Evolutionary conservation across 2,888 invertebrate species (phyloP).

Genomic region (Sinohyriopsis cumingii): DNA sequence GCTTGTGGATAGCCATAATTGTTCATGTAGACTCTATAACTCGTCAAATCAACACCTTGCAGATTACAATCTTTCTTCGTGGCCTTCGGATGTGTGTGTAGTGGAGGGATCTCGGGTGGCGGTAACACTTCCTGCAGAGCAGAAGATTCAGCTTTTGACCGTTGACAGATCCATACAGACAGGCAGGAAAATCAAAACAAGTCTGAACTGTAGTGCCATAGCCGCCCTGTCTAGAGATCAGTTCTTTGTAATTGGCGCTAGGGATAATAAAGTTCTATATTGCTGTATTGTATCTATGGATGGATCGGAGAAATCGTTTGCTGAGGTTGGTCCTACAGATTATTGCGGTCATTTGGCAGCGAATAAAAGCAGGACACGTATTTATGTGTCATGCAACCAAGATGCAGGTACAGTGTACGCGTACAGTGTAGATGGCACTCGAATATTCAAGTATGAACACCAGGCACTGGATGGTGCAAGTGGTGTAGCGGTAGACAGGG

Average conservation of each 20-base stretch:
- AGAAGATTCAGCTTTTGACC: slow-evolving; percentile 35
- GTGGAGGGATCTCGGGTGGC: slow-evolving; percentile 38
- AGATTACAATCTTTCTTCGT: slow-evolving; percentile 24
- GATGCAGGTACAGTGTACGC: slow-evolving; percentile 30
- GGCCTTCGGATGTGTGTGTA: slow-evolving; percentile 45
- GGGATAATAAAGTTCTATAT: slow-evolving; percentile 35
- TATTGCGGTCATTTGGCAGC: slow-evolving; percentile 41
- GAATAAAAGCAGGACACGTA: slow-evolving; percentile 25
- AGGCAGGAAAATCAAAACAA: slow-evolving; percentile 27
- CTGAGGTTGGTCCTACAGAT: slow-evolving; percentile 21
- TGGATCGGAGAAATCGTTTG: slow-evolving; percentile 24
- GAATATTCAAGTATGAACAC: slow-evolving; percentile 37
- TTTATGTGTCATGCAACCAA: slow-evolving; percentile 43
- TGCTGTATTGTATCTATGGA: slow-evolving; percentile 30
- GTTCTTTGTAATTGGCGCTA: slow-evolving; percentile 40
- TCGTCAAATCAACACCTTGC: too few relatives aligned
- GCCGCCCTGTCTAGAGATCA: slow-evolving; percentile 32
- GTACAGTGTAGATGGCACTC: slow-evolving; percentile 35
- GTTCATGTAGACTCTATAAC: too few relatives aligned
- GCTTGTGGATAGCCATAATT: too few relatives aligned
- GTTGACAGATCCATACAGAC: slow-evolving; percentile 15
- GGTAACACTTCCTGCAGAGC: slow-evolving; percentile 42
- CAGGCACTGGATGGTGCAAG: slow-evolving; percentile 40
- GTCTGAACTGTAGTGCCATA: slow-evolving; percentile 43
- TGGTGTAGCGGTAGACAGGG: slow-evolving; percentile 36